Evolutionary conservation across 2,797 vertebrate genomes (phyloP), one percentile per base, ranked within the genome.

Genomic region (Gymnopithys bicolor): DNA sequence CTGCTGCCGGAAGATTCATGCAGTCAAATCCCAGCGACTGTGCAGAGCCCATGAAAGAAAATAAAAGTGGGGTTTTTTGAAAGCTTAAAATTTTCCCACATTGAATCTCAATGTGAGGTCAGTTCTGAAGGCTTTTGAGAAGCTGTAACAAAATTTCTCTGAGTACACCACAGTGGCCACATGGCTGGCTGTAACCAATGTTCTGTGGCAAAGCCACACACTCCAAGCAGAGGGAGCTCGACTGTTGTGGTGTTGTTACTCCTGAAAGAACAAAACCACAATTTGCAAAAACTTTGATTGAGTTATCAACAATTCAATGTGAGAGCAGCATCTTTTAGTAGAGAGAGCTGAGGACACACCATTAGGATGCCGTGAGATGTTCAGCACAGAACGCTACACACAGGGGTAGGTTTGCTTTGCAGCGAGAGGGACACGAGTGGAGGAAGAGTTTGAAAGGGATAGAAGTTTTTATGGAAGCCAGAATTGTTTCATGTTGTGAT

Each of bases 381-480:
- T 30, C 23, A 32, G 25, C 66, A 6, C 3, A 9, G n/a, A 16
- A 2, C 0, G 0, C 24, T 30, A 18, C 51, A 32, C 43, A 5
- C 14, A 2, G 41, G 58, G 33, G 0, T 7, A 15, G 35, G 24
- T 58, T 53, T 78, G 21, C 70, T 51, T 41, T 55, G 25, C 32
- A 23, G 32, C 13, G 35, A 37, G 18, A 63, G 23, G 14, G 15
- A 16, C 7, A 2, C n/a, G 64, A 41, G 56, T 10, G 32, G 52
- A 87, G 45, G 35, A 86, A 82, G 35, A 67, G 9, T 1, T 28
- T 84, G 37, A 56, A 78, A 86, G 86, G 33, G 12, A 76, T 48
- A 55, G 11, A 70, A 58, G 30, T 39, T 78, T 91, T 82, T 86
- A 14, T 73, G 45, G 67, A 73, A 86, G 21, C 24, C 22, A 16